Base-by-base conservation (phyloP, 2,888 invertebrate species). In the Odontocolon sp. region DNA sequence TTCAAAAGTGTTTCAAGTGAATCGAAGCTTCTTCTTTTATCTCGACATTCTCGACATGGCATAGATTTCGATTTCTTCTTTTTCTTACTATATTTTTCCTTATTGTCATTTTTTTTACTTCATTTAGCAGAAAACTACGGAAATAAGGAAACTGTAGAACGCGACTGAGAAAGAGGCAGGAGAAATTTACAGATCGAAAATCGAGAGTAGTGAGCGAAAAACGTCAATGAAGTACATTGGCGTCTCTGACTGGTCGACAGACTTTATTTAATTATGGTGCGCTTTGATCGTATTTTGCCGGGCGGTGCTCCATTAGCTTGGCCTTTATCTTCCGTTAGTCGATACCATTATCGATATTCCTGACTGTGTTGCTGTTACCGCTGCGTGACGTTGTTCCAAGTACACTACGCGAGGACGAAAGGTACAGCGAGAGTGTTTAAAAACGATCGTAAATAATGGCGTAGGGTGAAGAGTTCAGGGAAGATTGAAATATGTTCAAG, bases 201-300 rank as follows among this genome's bases (percentile, higher is more conserved):
- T 68, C 61, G 52, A 4, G 31, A 11, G 18, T 11, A 3, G 52
- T 9, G 40, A 14, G 4, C 6, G 28, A n/a, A 56, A 52, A 31
- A 14, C 47, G 40, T 50, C 36, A 40, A 66, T 56, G 50, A 50
- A 56, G 18, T 31, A 21, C 47, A 14, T 18, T 40, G 21, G 38
- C 36, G 21, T 64, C 56, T 47, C 47, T 36, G 28, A 33, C 16
- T 63, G 54, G 26, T 36, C 63, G 63, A 45, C 50, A 56, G 52
- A 68, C 47, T 67, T 67, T 64, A 80, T 79, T 70, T 54, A 77
- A 79, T 80, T 74, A 80, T 45, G 54, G 67, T 31, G 33, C 67
- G 77, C 80, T 80, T 80, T 80, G 77, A 79, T 79, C 80, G 52
- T 74, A 70, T 79, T 79, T 74, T 74, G 63, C 63, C 57, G 61